phyloP scores from a whole-genome alignment of 2,888 invertebrate genomes.

The Endotricha flammealis region DNA sequence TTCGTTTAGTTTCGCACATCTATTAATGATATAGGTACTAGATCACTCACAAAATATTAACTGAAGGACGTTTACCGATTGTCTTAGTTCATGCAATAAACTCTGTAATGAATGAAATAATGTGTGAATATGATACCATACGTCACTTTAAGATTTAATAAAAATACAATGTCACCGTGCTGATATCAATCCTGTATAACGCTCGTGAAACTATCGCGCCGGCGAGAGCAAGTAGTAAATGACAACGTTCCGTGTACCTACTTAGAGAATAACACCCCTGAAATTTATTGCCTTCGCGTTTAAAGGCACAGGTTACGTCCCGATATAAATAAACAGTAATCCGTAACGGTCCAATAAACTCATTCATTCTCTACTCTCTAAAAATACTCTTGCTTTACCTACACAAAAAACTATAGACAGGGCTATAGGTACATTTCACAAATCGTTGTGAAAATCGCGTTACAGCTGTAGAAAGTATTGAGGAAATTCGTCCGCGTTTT shows the following conservation, averaged over 20 bases:
- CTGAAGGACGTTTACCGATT: too few species aligned
- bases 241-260: slow-evolving; percentile 7
- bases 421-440: slow-evolving; percentile 32
- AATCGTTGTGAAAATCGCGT: slow-evolving; percentile 43
- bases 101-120: slow-evolving; percentile 1
- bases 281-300: slow-evolving; percentile 6
- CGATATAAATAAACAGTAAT: slow-evolving; percentile 9
- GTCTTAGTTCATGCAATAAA: too few species aligned
- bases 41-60: too few species aligned
- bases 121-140: not conserved
- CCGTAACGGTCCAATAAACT: slow-evolving; percentile 4
- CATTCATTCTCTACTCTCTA: not conserved
- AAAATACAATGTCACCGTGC: slow-evolving; percentile 6
- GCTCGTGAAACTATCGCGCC: slow-evolving; percentile 5
- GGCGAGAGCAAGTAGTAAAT: slow-evolving; percentile 7
- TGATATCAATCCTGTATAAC: slow-evolving; percentile 2
- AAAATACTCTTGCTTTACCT: not conserved
- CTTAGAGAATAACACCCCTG: slow-evolving; percentile 7
- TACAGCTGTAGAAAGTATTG: slow-evolving; percentile 43
- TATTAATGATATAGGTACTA: too few species aligned
- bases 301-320: slow-evolving; percentile 4
- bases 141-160: not conserved
- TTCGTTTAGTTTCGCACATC: too few species aligned
- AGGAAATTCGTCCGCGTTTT: slow-evolving; percentile 50
- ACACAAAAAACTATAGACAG: slow-evolving; percentile 22